phyloP scores from a whole-genome alignment of 1,140 invertebrate genomes.

The Lucilia cuprina region DNA sequence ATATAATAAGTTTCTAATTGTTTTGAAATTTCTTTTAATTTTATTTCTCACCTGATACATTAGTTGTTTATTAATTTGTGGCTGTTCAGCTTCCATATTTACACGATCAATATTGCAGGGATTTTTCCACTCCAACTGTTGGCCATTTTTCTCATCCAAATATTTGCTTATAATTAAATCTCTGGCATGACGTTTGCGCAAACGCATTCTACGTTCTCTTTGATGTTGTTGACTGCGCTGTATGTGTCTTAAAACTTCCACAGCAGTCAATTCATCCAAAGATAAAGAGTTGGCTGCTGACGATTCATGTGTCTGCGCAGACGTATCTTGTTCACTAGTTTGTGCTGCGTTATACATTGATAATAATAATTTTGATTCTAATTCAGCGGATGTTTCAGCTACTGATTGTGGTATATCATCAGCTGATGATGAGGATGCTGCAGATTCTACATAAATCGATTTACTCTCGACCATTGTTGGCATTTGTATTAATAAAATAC shows the following conservation, averaged over 20 bases:
- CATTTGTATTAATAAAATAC: background rate
- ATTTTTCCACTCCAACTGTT: slow-evolving; percentile 50
- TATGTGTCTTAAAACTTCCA: background rate
- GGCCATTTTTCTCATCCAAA: background rate
- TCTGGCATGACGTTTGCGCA: slow-evolving; percentile 1
- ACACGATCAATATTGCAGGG: slow-evolving; percentile 48
- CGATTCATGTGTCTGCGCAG: background rate
- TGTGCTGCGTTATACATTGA: background rate
- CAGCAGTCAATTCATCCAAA: background rate
- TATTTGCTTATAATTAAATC: background rate
- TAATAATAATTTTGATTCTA: background rate
- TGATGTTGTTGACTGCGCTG: background rate
- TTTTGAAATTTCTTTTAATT: background rate
- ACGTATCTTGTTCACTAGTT: background rate
- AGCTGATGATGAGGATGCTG: background rate
- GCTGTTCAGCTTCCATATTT: background rate
- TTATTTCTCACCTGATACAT: slow-evolving; percentile 43
- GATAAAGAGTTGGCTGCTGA: background rate
- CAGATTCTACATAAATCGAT: background rate
- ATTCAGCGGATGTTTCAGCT: background rate
- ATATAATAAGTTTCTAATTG: background rate
- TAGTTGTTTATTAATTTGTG: slow-evolving; percentile 35
- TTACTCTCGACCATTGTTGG: background rate
- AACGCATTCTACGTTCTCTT: background rate
- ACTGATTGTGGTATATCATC: background rate